Conservation (phyloP, 2,797 vertebrate genomes). For the Myotis planiceps region DNA sequence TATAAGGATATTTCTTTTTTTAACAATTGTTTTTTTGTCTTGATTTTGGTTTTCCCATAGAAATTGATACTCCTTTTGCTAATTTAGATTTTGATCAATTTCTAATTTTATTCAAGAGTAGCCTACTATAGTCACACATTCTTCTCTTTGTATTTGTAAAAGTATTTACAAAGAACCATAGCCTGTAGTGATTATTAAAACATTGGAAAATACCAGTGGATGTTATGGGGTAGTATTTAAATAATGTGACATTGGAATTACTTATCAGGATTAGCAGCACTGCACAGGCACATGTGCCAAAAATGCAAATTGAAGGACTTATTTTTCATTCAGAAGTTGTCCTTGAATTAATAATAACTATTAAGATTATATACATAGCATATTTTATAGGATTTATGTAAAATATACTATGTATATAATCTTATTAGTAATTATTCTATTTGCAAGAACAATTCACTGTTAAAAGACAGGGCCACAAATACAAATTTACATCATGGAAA, state of each 20-base stretch:
- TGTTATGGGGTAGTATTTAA: neutral
- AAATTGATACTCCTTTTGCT: neutral
- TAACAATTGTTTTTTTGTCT: neutral
- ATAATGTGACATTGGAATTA: neutral
- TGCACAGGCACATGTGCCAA: neutral
- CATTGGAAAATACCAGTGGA: neutral
- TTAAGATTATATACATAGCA: neutral
- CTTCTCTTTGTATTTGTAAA: neutral
- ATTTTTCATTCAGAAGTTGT: neutral
- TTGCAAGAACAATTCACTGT: neutral
- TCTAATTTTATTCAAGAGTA: neutral
- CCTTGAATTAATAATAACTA: neutral
- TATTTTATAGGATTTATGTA: neutral
- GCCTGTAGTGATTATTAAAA: neutral
- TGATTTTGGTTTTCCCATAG: neutral
- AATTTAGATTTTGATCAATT: neutral
- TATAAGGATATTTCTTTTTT: neutral
- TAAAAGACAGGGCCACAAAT: neutral
- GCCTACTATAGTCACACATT: neutral
- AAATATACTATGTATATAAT: neutral
- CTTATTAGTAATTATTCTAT: neutral
- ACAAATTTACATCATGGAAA: neutral
- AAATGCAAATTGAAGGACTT: neutral
- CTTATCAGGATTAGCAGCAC: too few relatives aligned
- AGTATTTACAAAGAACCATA: neutral